Conservation (phyloP, 2,113 vertebrate genomes). For the Electrona antarctica region DNA sequence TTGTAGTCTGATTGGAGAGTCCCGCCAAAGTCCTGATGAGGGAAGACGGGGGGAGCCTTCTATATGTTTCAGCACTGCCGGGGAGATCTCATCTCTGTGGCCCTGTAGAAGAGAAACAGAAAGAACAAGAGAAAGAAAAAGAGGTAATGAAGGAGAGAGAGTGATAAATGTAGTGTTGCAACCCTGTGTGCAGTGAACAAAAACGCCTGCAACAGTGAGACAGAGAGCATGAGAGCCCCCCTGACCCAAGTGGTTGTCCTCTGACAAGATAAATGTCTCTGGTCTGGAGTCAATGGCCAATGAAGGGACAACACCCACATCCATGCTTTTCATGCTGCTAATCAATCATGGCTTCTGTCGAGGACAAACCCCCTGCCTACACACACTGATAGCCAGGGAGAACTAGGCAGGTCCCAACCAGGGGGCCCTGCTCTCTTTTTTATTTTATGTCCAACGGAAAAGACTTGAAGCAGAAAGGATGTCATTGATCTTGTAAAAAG, state of each 20-base stretch:
- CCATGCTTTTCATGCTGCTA: constrained; percentile 53
- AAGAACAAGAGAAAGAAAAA: constrained; percentile 19
- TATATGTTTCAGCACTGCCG: constrained; percentile 19
- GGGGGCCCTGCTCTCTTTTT: constrained; percentile 57
- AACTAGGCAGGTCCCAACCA: constrained; percentile 58
- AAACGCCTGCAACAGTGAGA: not conserved
- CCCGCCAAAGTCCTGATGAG: constrained; percentile 34
- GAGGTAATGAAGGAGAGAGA: constrained; percentile 27
- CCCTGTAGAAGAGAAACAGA: constrained; percentile 48
- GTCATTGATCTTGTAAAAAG: constrained; percentile 67
- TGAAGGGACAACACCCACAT: constrained; percentile 33
- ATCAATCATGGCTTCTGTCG: constrained; percentile 69
- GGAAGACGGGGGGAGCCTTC: constrained; percentile 8
- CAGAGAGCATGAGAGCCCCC: constrained; percentile 57
- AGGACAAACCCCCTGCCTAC: constrained; percentile 52
- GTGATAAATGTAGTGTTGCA: constrained; percentile 4
- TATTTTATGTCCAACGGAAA: constrained; percentile 64
- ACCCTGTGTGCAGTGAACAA: constrained; percentile 4
- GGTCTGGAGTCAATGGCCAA: constrained; percentile 41
- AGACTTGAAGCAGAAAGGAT: constrained; percentile 69
- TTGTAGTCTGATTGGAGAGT: constrained; percentile 7
- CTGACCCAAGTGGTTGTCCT: constrained; percentile 47
- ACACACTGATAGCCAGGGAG: constrained; percentile 63
- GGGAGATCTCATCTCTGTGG: constrained; percentile 29
- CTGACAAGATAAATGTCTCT: constrained; percentile 49